Evolutionary conservation across 1,140 invertebrate species (phyloP), one percentile per base, ranked within the genome.

Genomic region (Meloidogyne exigua): DNA sequence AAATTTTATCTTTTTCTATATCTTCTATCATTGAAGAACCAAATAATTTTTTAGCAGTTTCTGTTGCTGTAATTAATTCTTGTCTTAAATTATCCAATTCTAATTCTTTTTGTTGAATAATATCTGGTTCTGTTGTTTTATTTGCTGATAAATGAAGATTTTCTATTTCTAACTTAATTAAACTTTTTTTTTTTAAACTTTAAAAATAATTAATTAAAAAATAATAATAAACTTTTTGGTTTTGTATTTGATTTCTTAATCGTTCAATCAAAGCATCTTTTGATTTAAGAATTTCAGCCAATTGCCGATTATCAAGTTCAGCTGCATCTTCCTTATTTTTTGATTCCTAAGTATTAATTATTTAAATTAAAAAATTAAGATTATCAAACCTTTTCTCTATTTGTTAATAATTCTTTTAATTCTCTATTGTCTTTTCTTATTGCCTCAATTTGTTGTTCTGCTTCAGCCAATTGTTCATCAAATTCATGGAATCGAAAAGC

Each of bases 21-120:
- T 75, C 36, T 21, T 75, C 68, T 36, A 18, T 11, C 0, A 78
- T 32, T 32, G 63, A 63, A 13, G 23, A 62, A n/a, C 83, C 85
- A 69, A 85, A 87, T 21, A 85, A 68, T 42, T 77, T 70, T 42
- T 79, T 65, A n/a, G 83, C 83, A 18, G 84, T 66, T 65, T 85
- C 80, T 42, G 83, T 85, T 15, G 83, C 83, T 63, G 72, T 68
- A n/a, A 85, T 72, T n/a, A 85, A 68, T 65, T 85, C 83, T 13
- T 73, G n/a, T 18, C 84, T 82, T 5, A 85, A 78, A 39, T 75
- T 63, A 62, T 85, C 84, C 25, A 85, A 36, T 76, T 85, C 84
- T 36, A 74, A 76, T 74, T 85, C 86, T 32, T 72, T 73, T 75
- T 88, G 75, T 73, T 76, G 18, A 65, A 64, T 84, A 15, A 9